phyloP scores from a whole-genome alignment of 1,140 invertebrate species.

The Ostrea edulis region DNA sequence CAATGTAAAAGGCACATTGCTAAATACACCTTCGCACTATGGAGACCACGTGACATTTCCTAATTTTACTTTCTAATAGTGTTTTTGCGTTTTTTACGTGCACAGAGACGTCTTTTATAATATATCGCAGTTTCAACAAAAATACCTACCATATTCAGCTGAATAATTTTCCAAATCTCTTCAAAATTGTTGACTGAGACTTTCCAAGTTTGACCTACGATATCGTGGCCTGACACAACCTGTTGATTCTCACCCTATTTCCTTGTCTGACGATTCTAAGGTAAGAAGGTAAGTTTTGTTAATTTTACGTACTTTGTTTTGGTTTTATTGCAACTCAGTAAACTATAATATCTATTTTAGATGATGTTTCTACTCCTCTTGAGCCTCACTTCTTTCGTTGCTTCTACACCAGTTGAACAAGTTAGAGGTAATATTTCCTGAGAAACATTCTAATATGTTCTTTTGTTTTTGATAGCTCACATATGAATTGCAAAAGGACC shows the following conservation, averaged over 20 bases:
- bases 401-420: slow-evolving; percentile 12
- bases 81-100: too few relatives aligned
- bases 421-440: neutral
- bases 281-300: neutral
- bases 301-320: neutral
- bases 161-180: neutral
- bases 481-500: neutral
- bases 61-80: too few relatives aligned
- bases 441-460: neutral
- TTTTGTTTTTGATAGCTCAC: too few relatives aligned
- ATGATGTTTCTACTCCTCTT: neutral
- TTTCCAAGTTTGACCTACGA: neutral
- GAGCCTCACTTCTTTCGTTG: neutral
- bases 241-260: slow-evolving; percentile 1
- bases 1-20: too few relatives aligned
- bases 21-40: too few relatives aligned
- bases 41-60: too few relatives aligned
- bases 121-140: neutral
- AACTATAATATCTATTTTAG: neutral
- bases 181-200: neutral
- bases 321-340: neutral
- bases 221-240: neutral
- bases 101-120: too few relatives aligned
- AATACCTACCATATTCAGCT: neutral
- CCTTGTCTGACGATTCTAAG: neutral